Evolutionary conservation across 1,140 invertebrate species (phyloP).

Genomic region (Aleiodes sp.): DNA sequence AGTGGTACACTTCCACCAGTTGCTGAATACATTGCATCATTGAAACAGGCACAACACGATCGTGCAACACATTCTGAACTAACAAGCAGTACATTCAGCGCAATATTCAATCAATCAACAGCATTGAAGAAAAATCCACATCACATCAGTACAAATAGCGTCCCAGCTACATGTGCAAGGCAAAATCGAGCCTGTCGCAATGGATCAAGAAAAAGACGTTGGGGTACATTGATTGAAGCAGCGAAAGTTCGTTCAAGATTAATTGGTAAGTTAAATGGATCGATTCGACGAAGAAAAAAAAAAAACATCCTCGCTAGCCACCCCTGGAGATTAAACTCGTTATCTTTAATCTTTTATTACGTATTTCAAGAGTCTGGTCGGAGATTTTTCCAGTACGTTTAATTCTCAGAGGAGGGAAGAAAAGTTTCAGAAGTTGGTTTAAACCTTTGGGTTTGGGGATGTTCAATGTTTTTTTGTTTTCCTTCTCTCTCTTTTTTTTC

Average conservation of each 20-base stretch:
- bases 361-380: no score
- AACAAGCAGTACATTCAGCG: constrained; percentile 62
- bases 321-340: no score
- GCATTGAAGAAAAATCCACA: constrained; percentile 66
- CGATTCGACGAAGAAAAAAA: neutral
- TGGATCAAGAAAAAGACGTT: constrained; percentile 62
- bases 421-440: no score
- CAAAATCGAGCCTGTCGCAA: constrained; percentile 43
- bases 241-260: constrained; percentile 81
- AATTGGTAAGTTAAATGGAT: constrained; percentile 71
- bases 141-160: constrained; percentile 72
- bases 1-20: constrained; percentile 73
- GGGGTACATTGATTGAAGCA: constrained; percentile 84
- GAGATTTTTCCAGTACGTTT: no score
- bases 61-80: constrained; percentile 58
- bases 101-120: constrained; percentile 55
- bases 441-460: no score
- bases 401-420: no score
- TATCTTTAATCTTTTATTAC: no score
- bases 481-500: neutral
- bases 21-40: constrained; percentile 77
- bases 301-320: no score
- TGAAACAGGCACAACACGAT: constrained; percentile 70
- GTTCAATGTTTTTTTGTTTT: no score
- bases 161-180: constrained; percentile 59